Percentiles rank a stretch among this genome's conserved stretches.
Evolutionary conservation across 2,797 vertebrate species (phyloP).

Genomic region (Pagetopsis macropterus): DNA sequence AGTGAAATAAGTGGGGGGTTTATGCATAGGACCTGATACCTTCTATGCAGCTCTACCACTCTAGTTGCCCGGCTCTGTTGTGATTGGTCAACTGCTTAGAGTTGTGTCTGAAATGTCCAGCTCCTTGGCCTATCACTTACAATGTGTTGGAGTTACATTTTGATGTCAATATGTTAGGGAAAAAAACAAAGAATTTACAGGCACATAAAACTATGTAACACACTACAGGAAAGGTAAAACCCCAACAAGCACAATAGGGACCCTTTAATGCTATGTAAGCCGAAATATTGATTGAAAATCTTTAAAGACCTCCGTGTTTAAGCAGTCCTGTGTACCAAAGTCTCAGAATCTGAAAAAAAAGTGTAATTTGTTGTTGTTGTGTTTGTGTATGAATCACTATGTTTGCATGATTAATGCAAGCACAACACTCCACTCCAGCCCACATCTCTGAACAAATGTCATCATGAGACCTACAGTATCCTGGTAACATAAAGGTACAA

Average conservation of each 20-base stretch:
- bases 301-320: neutral
- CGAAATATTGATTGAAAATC: neutral
- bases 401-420: slow-evolving; percentile 22
- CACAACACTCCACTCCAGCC: neutral
- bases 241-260: no score
- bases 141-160: no score
- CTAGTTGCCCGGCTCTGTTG: no score
- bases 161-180: no score
- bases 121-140: no score
- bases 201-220: no score
- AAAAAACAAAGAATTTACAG: no score
- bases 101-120: no score
- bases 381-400: slow-evolving; percentile 12
- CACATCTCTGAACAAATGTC: neutral
- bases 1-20: slow-evolving; percentile 5
- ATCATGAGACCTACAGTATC: neutral
- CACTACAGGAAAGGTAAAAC: no score
- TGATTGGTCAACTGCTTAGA: no score
- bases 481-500: no score
- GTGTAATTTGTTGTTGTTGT: neutral
- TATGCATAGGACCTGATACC: neutral
- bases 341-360: neutral
- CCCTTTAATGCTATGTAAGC: neutral
- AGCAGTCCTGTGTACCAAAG: neutral
- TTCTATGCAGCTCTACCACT: neutral